Conservation (phyloP, 1,140 invertebrate genomes). For the Trichonephila clavata region DNA sequence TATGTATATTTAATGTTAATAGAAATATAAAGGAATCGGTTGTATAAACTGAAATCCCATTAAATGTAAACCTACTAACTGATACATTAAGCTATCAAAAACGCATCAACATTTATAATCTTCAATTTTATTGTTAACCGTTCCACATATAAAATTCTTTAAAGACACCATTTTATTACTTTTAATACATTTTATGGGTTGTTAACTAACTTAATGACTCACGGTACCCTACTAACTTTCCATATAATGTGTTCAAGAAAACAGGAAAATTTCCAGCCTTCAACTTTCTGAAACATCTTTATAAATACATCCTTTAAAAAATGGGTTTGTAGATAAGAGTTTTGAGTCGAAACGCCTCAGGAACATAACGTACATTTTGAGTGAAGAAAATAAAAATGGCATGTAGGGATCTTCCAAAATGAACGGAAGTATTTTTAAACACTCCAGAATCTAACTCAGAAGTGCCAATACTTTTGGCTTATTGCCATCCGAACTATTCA, state of each 20-base stretch:
- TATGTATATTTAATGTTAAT: too few species aligned
- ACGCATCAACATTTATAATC: too few species aligned
- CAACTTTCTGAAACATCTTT: constrained; percentile 9
- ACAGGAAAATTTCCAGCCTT: not conserved
- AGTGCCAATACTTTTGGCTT: constrained; percentile 70
- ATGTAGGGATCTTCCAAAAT: constrained; percentile 30
- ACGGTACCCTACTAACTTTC: not conserved
- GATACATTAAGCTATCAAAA: too few species aligned
- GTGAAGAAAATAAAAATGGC: constrained; percentile 32
- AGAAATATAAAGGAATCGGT: too few species aligned
- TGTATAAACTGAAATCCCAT: too few species aligned
- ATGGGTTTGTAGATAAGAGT: not conserved
- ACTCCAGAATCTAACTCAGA: constrained; percentile 24
- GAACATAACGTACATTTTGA: not conserved
- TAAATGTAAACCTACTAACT: too few species aligned
- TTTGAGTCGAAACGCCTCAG: not conserved
- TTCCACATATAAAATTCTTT: too few species aligned
- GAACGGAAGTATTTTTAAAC: constrained; percentile 58
- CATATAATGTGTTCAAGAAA: not conserved
- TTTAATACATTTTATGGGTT: too few species aligned
- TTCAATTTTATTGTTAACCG: too few species aligned
- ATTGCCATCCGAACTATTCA: constrained; percentile 63
- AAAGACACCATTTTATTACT: too few species aligned
- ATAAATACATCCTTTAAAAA: constrained; percentile 26
- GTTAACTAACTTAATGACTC: too few species aligned